These are phyloP conservation scores for Pyrgilauda ruficollis DNA, from an alignment of 2,113 vertebrate genomes.

Conservation along the genomic window DNA sequence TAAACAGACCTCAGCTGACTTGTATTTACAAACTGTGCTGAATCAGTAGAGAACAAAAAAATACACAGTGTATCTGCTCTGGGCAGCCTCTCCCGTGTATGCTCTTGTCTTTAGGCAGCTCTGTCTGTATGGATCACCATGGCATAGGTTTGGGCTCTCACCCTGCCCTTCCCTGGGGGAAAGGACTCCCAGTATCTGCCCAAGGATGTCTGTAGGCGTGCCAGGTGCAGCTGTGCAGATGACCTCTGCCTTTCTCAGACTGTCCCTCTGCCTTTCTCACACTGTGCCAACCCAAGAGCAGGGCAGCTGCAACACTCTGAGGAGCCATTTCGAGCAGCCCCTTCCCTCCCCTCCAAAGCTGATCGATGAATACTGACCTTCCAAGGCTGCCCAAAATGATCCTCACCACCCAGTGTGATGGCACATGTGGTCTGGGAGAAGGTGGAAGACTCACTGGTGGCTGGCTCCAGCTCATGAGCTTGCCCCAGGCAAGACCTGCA, in stretches of 20 bases:
- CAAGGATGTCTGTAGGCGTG: fast-evolving
- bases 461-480: neutral
- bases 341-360: neutral
- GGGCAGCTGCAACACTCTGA: neutral
- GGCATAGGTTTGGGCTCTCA: neutral
- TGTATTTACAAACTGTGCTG: neutral
- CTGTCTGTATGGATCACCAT: neutral
- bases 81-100: neutral
- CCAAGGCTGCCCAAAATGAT: neutral
- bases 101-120: neutral
- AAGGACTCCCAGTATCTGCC: neutral
- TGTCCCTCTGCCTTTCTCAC: too few relatives aligned
- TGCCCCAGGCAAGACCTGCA: neutral
- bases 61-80: neutral
- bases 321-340: neutral
- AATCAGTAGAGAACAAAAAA: neutral
- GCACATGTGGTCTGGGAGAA: neutral
- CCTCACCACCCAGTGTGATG: too few relatives aligned
- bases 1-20: neutral
- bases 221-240: neutral
- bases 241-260: neutral
- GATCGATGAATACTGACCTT: neutral
- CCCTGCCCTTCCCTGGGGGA: neutral
- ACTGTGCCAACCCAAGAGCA: neutral
- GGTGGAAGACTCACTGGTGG: neutral